These are phyloP conservation scores for Myripristis murdjan DNA, from an alignment of 2,797 vertebrate species.

Conservation along the genomic window DNA sequence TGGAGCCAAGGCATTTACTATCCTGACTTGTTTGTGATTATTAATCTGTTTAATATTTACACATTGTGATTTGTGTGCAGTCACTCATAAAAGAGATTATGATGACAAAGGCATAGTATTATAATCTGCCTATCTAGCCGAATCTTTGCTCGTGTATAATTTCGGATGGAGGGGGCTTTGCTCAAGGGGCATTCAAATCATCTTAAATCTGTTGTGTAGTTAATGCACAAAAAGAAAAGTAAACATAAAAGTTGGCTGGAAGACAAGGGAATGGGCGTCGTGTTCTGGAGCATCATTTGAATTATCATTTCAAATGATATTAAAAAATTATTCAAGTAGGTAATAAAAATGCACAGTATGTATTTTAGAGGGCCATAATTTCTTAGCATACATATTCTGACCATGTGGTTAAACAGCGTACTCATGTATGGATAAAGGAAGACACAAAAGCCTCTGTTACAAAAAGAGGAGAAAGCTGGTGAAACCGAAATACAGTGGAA, in stretches of 20 bases:
- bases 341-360: constrained; percentile 52
- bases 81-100: constrained; percentile 85
- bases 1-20: constrained; percentile 75
- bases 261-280: constrained; percentile 55
- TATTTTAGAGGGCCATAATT: constrained; percentile 25
- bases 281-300: constrained; percentile 30
- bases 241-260: constrained; percentile 64
- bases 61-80: constrained; percentile 84
- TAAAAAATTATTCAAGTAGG: constrained; percentile 53
- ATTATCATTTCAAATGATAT: constrained; percentile 65
- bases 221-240: constrained; percentile 66
- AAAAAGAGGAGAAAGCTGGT: constrained; percentile 50
- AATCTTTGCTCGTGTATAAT: constrained; percentile 72
- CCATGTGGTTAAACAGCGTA: constrained; percentile 44
- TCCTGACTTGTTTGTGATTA: constrained; percentile 84
- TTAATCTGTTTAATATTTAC: constrained; percentile 89
- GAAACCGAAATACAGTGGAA: constrained; percentile 66
- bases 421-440: constrained; percentile 41
- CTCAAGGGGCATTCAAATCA: constrained; percentile 76
- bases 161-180: constrained; percentile 65
- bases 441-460: constrained; percentile 48
- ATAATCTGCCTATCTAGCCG: constrained; percentile 80
- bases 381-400: constrained; percentile 30
- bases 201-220: constrained; percentile 72
- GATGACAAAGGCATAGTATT: constrained; percentile 80